Evolutionary conservation across 1,140 invertebrate species (phyloP).

Genomic region (Camponotus pennsylvanicus): DNA sequence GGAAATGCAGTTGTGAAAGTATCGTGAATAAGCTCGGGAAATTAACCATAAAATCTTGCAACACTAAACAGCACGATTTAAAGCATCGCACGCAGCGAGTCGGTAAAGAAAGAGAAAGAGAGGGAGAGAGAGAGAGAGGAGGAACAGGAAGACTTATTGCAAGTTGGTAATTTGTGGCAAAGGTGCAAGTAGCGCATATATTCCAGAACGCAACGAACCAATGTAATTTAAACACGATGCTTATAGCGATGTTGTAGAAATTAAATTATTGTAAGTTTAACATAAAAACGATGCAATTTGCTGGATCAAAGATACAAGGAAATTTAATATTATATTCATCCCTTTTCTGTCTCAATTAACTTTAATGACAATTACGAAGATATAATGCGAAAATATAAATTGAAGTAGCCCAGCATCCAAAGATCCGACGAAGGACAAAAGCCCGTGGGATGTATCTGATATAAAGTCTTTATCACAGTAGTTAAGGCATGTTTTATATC

Average conservation of each 20-base stretch:
- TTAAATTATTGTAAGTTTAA: conserved; percentile 53
- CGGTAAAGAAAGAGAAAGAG: background rate
- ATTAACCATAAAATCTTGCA: conserved; percentile 40
- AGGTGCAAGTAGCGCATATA: background rate
- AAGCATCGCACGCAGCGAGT: conserved; percentile 31
- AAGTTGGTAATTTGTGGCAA: conserved; percentile 36
- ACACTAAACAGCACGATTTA: conserved; percentile 57
- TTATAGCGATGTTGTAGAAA: conserved; percentile 32
- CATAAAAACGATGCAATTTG: conserved; percentile 4
- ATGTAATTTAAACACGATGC: conserved; percentile 32
- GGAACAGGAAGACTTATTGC: conserved; percentile 35
- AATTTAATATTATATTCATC: conserved; percentile 20
- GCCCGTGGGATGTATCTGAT: background rate
- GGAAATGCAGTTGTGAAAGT: conserved; percentile 24
- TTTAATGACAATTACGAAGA: conserved; percentile 4
- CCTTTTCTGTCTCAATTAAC: conserved; percentile 20
- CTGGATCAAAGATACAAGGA: background rate
- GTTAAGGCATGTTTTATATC: conserved; percentile 1
- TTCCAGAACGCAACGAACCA: conserved; percentile 23
- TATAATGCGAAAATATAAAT: background rate
- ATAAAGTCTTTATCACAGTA: conserved; percentile 26
- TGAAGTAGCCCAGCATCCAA: background rate
- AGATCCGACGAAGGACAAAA: conserved; percentile 1
- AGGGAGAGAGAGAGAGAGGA: background rate
- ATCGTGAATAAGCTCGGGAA: background rate